Evolutionary conservation across 2,113 vertebrate genomes (phyloP), one percentile per base, ranked within the genome.

Genomic region (Anhinga anhinga): DNA sequence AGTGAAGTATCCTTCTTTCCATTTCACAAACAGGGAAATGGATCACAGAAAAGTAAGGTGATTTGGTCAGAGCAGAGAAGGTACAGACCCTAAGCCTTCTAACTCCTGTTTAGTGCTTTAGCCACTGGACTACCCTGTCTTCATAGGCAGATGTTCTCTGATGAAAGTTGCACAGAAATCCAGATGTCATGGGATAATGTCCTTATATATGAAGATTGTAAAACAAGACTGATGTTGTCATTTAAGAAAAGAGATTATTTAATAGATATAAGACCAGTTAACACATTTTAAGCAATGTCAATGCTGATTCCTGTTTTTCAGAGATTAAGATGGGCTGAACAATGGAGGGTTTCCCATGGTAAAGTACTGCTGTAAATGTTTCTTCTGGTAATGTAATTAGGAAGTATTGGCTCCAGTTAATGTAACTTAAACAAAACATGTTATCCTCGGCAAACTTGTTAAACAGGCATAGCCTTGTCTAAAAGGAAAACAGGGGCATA

Each of bases 381-480:
- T 98, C 97, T 98, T 95, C 96, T 98, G 97, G 96, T 98, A 98
- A 98, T 98, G 97, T 85, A 98, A 98, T 98, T 98, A 98, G 98
- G 97, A 98, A 98, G 97, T 91, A 97, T 97, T 97, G 97, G 97
- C 97, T 97, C 50, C 94, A 97, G 97, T 93, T 98, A 98, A 97
- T 96, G 96, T 94, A 97, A 95, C 95, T 98, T 98, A 98, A 98
- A 98, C 95, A 98, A 98, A 98, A 98, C 98, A 97, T 97, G 96
- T 98, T 98, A 98, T 98, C 96, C 94, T 98, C 95, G 2, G 97
- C 96, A 98, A 97, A 97, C 95, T 95, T 97, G 66, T 98, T 98
- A 96, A 98, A 98, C 97, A 98, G 97, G 94, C 97, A 96, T 83
- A 92, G 93, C 97, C 94, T 98, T 98, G 97, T 98, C 98, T 96